Base-by-base conservation (phyloP, 2,797 vertebrate genomes). In the Sebastes kiyomatsui region DNA sequence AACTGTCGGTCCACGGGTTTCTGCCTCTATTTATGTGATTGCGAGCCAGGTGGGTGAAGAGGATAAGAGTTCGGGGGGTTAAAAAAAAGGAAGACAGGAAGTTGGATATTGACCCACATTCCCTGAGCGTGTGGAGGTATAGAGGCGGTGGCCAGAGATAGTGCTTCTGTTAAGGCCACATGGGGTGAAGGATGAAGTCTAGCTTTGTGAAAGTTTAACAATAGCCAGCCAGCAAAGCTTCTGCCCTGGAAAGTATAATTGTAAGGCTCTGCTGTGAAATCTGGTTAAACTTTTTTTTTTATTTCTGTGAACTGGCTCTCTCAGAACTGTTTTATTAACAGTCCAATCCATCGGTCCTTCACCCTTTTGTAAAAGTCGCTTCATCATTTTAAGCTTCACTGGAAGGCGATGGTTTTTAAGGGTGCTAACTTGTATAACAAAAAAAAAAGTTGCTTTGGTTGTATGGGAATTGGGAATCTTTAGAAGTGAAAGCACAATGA, bases 151-250 rank as follows among this genome's bases (percentile, higher is more conserved):
- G 30, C 68, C 60, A 67, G 72, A 83, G 82, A 71, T 81, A 68
- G 72, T 64, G 76, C 64, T 81, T 67, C 58, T 82, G 75, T 85
- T 79, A 35, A 79, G 81, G 87, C 88, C 83, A 84, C 87, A 83
- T 86, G 88, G 84, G 88, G 82, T 68, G 82, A 90, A 25, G 80
- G 82, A 90, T 89, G 88, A 89, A 90, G 81, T 72, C 77, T 16
- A 54, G 83, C 92, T 94, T 92, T 92, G 79, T 88, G 80, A 71
- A 89, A 87, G 76, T 81, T 86, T 84, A 88, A 90, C 83, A 89
- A 81, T 77, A 83, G 79, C 74, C 46, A 84, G 65, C 62, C 73
- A 32, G 87, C 75, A 85, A 89, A 93, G 84, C 88, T 83, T 87
- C 74, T 58, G 74, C 71, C 72, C 66, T 75, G 68, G 76, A 89